Evolutionary conservation across 1,140 invertebrate genomes (phyloP).

Genomic region (Argopecten irradians): DNA sequence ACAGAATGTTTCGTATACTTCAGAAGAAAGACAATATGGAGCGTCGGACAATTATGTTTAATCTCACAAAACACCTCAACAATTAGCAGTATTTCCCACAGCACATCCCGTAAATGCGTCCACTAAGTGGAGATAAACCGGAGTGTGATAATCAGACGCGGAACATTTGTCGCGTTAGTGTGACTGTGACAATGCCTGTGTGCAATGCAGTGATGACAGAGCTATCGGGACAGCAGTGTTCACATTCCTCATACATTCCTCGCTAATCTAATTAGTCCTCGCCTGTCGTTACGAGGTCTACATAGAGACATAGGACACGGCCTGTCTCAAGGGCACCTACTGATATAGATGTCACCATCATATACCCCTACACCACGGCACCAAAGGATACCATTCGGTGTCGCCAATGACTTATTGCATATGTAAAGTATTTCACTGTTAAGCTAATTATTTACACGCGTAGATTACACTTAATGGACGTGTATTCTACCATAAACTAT

Average conservation of each 20-base stretch:
- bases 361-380: neutral
- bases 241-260: conserved; percentile 9
- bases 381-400: neutral
- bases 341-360: neutral
- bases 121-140: neutral
- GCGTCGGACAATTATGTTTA: too few species aligned
- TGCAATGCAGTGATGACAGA: neutral
- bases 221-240: neutral
- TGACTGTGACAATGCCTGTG: neutral
- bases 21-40: too few species aligned
- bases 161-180: conserved; percentile 1
- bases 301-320: neutral
- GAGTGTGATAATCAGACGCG: neutral
- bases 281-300: neutral
- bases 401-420: neutral
- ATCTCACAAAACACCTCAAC: neutral
- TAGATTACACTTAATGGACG: too few species aligned
- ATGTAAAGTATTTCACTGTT: neutral
- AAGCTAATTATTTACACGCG: neutral
- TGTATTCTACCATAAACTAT: too few species aligned
- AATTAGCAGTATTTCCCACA: neutral
- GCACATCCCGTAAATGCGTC: neutral
- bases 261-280: neutral
- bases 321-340: neutral
- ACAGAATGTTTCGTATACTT: too few species aligned